phyloP scores from a whole-genome alignment of 1,140 invertebrate genomes.

The Whitmania pigra region DNA sequence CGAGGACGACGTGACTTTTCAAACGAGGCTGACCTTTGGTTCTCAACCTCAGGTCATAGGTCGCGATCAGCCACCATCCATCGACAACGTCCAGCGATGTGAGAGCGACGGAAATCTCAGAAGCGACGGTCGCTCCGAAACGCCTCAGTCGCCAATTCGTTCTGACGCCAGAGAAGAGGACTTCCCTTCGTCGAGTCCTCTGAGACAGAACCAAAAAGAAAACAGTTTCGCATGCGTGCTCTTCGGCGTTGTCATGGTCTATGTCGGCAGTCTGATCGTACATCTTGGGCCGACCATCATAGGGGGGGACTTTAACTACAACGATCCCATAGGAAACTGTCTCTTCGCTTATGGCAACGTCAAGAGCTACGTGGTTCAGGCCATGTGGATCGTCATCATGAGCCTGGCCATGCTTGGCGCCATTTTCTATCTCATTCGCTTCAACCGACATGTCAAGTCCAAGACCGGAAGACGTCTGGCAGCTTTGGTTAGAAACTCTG shows the following conservation, averaged over 20 bases:
- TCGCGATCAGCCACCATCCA: no score
- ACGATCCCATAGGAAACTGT: slow-evolving; percentile 38
- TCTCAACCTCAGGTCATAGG: no score
- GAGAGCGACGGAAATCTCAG: no score
- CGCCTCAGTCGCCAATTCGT: neutral
- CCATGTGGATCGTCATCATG: slow-evolving; percentile 41
- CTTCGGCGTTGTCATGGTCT: slow-evolving; percentile 41
- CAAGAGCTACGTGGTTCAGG: slow-evolving; percentile 38
- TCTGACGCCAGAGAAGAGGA: neutral
- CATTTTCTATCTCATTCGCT: slow-evolving; percentile 35
- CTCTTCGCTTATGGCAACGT: slow-evolving; percentile 37
- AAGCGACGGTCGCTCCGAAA: neutral
- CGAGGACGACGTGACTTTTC: no score
- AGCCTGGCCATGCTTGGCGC: slow-evolving; percentile 34
- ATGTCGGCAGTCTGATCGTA: slow-evolving; percentile 39
- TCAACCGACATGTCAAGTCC: slow-evolving; percentile 37
- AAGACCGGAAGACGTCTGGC: slow-evolving; percentile 38
- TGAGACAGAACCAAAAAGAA: slow-evolving; percentile 22
- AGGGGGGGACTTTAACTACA: slow-evolving; percentile 40
- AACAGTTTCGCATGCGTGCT: slow-evolving; percentile 38
- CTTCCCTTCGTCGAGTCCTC: slow-evolving; percentile 23
- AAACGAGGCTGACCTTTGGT: no score
- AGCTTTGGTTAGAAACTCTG: slow-evolving; percentile 36
- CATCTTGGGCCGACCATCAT: slow-evolving; percentile 42
- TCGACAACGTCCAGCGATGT: no score